Evolutionary conservation across 1,140 invertebrate genomes (phyloP), one percentile per base, ranked within the genome.

Genomic region (Catajapyx aquilonaris): DNA sequence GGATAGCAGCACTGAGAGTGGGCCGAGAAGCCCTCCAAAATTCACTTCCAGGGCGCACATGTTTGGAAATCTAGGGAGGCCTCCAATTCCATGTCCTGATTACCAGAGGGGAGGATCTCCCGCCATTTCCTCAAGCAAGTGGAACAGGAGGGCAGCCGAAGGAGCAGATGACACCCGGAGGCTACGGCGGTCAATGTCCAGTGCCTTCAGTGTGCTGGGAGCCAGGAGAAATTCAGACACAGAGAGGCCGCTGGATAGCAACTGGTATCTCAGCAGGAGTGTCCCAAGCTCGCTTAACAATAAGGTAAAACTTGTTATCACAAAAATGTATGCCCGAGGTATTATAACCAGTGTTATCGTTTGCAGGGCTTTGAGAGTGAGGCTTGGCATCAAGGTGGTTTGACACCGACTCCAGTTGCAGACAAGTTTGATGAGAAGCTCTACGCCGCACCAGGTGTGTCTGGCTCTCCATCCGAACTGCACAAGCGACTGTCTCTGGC

Each of bases 191-290:
- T 76, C 73, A 1, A 65, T 76, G 1, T 74, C 72, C 2, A 69
- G 72, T 10, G 71, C 71, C 2, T 54, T 77, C 5, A 68, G 66
- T 1, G 45, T 54, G 20, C 45, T 45, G 3, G 36, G 43, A 3
- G 31, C 43, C 13, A 52, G 20, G 33, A 2, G 3, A 16, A 34
- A 4, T 9, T 25, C 3, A 37, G 39, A 19, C 35, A 25, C 22
- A 18, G 15, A 36, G 9, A 33, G 34, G 11, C 42, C 43, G 4
- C 36, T 52, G 7, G 68, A 74, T 44, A 66, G 67, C 42, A 81
- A 81, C 48, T 81, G 76, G 76, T 66, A 79, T 37, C 51, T 83
- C 13, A 78, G 73, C 35, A 66, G 75, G 42, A 81, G 76, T 20
- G 75, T 76, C 2, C 77, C 77, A 3, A 80, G 76, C 52, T 79